phyloP scores from a whole-genome alignment of 2,113 vertebrate species.

The Cettia cetti region DNA sequence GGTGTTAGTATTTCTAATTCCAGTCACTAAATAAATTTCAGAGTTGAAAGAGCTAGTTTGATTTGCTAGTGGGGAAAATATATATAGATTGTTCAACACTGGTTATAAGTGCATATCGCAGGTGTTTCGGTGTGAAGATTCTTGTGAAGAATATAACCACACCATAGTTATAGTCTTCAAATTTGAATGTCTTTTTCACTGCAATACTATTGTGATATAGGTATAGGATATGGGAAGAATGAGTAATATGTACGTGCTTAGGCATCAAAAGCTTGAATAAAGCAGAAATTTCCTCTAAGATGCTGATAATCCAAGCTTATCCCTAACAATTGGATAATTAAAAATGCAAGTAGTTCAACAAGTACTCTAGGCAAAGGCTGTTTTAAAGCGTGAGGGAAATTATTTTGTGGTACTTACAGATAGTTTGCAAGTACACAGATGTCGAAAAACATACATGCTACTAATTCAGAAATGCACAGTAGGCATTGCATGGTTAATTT shows the following conservation, averaged over 20 bases:
- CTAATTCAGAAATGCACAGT: neutral
- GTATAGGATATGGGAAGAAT: neutral
- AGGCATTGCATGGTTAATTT: neutral
- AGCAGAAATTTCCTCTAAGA: neutral
- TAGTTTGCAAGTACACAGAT: neutral
- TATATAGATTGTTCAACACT: neutral
- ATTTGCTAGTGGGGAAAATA: neutral
- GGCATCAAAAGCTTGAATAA: neutral
- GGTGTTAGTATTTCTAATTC: neutral
- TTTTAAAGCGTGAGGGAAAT: neutral
- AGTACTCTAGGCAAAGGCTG: neutral
- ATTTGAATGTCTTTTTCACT: neutral
- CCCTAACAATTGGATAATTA: neutral
- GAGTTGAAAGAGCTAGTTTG: neutral
- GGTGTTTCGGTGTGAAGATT: neutral
- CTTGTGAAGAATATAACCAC: neutral
- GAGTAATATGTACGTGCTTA: neutral
- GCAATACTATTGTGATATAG: neutral
- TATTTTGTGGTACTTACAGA: neutral
- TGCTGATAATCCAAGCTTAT: neutral
- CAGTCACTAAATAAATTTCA: neutral
- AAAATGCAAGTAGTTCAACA: neutral
- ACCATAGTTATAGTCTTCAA: neutral
- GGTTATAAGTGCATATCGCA: neutral
- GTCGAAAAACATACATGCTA: neutral